These are phyloP conservation scores for Halcyon chelicuti DNA, from an alignment of 2,797 vertebrate species.

Conservation along the genomic window DNA sequence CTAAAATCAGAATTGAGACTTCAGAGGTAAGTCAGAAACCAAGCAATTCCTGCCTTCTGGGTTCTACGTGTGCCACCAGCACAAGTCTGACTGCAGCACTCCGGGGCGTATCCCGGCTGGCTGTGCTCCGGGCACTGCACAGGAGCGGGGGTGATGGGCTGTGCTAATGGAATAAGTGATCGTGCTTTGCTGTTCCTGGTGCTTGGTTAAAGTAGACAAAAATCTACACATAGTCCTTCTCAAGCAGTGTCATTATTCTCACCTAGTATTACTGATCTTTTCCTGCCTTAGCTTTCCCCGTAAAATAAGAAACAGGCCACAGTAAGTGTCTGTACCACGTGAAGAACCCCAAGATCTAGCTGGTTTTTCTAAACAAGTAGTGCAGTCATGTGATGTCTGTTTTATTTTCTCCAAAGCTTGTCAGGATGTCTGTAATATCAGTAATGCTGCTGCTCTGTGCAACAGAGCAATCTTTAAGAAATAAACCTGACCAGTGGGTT, in stretches of 20 bases:
- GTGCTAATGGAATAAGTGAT: fast-evolving
- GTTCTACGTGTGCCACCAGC: not conserved
- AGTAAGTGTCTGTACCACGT: not conserved
- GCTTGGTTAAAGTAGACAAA: not conserved
- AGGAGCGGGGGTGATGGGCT: not conserved
- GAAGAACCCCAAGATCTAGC: not conserved
- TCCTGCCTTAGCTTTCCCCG: not conserved
- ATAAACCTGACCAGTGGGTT: not conserved
- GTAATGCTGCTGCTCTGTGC: not conserved
- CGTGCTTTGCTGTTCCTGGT: not conserved
- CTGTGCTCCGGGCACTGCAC: not conserved
- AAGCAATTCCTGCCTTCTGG: not conserved
- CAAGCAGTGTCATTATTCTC: not conserved
- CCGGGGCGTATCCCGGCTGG: not conserved
- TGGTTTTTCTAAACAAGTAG: not conserved
- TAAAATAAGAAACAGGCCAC: not conserved
- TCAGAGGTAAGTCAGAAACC: not conserved
- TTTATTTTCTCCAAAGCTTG: conserved; percentile 13
- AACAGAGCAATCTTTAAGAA: not conserved
- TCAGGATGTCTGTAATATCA: not conserved
- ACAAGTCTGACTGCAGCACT: not conserved
- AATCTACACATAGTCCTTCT: not conserved
- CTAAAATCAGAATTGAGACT: not conserved
- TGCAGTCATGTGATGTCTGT: not conserved
- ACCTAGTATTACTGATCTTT: fast-evolving